A percentile compares a stretch with the other conserved stretches of the same genome.
phyloP scores from a whole-genome alignment of 2,888 invertebrate genomes.

The Rhabditoides inermis region DNA sequence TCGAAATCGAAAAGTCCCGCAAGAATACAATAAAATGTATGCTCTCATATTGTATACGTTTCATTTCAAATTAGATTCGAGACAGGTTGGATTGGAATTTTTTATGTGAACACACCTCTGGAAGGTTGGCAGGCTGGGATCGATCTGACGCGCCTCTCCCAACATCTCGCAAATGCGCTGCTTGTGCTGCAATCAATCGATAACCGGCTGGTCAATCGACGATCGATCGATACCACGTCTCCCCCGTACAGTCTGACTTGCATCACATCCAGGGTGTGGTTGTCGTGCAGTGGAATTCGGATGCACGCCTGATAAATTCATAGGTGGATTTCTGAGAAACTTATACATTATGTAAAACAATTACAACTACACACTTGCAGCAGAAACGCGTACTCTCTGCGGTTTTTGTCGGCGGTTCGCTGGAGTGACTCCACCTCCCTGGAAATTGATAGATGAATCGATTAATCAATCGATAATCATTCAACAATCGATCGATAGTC shows the following conservation, averaged over 20 bases:
- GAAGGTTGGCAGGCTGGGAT: conserved; percentile 57
- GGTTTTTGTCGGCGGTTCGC: conserved; percentile 5
- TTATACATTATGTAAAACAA: background rate
- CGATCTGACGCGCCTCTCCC: conserved; percentile 55
- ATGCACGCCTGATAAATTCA: conserved; percentile 54
- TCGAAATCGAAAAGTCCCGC: too few relatives aligned
- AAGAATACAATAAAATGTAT: background rate
- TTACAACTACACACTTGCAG: conserved; percentile 8
- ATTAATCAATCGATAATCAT: too few relatives aligned
- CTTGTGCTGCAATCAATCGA: conserved; percentile 53
- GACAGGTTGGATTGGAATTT: background rate
- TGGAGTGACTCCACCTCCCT: conserved; percentile 9
- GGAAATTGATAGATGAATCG: too few relatives aligned
- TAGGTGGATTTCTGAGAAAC: background rate
- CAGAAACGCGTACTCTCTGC: conserved; percentile 15
- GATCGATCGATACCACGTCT: conserved; percentile 52
- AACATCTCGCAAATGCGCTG: conserved; percentile 54
- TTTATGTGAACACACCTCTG: conserved; percentile 53
- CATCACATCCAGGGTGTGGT: conserved; percentile 53
- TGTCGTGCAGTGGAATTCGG: conserved; percentile 55
- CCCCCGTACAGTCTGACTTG: conserved; percentile 57
- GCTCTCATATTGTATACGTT: too few relatives aligned
- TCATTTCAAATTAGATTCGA: too few relatives aligned
- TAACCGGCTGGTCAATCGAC: background rate
- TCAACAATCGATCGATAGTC: too few relatives aligned